Evolutionary conservation across 2,888 invertebrate genomes (phyloP), one percentile per base, ranked within the genome.

Genomic region (Dione juno): DNA sequence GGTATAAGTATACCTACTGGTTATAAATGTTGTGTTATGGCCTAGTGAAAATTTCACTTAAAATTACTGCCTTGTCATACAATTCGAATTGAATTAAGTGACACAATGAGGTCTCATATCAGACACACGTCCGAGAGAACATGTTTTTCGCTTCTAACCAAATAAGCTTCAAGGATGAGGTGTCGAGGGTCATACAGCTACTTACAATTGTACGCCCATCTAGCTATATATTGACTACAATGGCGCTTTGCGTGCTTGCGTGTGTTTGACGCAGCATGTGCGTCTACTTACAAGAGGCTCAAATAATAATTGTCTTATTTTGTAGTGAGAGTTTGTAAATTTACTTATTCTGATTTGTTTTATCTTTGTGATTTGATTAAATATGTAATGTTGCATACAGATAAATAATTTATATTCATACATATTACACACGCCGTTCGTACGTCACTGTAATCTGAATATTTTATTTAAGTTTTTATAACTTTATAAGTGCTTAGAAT

Each of bases 161-260:
- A 73, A 72, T 70, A 69, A 75, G 70, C 64, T 73, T 67, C 67
- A 71, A 73, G 69, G 73, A 73, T 67, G 67, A 68, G 74, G 80
- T 80, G 86, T 83, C 87, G 83, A 77, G 78, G 81, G 82, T 82
- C 81, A 77, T 77, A 76, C 80, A 83, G 84, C 88, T 86, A 88
- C 89, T 89, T 87, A 88, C 82, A 77, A 84, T 89, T 88, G 90
- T 88, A 92, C 93, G 87, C 92, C 92, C 92, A 91, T 90, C 87
- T 88, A 86, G 86, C 84, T 78, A 82, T 74, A 81, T 80, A 92
- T 93, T 92, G 92, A 92, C 88, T 92, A 92, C 92, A 92, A 92
- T 93, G 81, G 89, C 78, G 82, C 81, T 79, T 81, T 83, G 84
- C 84, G 84, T 84, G 82, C 81, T 81, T 83, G 84, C 84, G 84